Conservation (phyloP, 1,140 invertebrate species). For the Pteromalus puparum region DNA sequence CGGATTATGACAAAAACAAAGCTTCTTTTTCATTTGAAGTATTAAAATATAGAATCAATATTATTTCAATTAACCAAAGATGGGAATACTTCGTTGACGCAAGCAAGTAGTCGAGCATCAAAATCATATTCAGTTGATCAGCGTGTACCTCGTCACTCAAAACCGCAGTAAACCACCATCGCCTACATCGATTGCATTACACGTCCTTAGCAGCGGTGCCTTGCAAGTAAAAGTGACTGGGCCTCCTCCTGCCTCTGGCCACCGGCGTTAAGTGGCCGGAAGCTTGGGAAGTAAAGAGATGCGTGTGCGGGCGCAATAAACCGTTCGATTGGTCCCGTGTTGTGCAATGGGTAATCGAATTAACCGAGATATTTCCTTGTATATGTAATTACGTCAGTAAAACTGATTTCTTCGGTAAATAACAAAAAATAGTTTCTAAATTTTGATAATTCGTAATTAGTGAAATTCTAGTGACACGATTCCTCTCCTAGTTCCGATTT, state of each 20-base stretch:
- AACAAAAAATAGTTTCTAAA: neutral
- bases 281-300: neutral
- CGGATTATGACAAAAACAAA: too few species aligned
- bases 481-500: neutral
- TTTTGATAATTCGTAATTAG: neutral
- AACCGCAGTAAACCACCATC: too few species aligned
- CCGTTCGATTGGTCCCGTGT: neutral
- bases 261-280: slow-evolving; percentile 11
- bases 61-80: too few species aligned
- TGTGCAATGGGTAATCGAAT: neutral
- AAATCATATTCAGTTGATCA: too few species aligned
- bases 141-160: too few species aligned
- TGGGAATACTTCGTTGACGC: too few species aligned
- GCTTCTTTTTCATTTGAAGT: too few species aligned
- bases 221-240: slow-evolving; percentile 6
- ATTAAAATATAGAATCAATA: too few species aligned
- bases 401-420: too few species aligned
- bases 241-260: neutral
- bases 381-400: neutral
- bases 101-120: too few species aligned
- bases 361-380: neutral
- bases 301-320: neutral
- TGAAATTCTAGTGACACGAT: neutral
- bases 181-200: slow-evolving; percentile 1
- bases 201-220: neutral